Evolutionary conservation across 2,113 vertebrate genomes (phyloP).

Genomic region (Brachyhypopomus occidentalis): DNA sequence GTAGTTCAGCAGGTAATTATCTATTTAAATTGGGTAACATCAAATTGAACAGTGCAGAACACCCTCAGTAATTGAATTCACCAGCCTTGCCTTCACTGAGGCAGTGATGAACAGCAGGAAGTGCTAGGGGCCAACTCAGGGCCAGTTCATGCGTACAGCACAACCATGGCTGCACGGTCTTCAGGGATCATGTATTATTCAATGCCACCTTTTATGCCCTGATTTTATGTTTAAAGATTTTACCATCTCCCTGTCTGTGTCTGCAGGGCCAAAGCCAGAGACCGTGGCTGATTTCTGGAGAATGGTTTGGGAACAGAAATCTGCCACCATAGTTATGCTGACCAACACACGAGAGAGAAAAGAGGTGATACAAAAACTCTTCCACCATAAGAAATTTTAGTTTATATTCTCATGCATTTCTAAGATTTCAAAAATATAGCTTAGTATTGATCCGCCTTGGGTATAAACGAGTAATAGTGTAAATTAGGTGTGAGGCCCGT

Average conservation of each 20-base stretch:
- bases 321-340: conserved; percentile 90
- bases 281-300: conserved; percentile 94
- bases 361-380: conserved; percentile 74
- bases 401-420: neutral
- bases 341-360: conserved; percentile 96
- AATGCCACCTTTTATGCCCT: neutral
- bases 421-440: neutral
- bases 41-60: too few relatives aligned
- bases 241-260: neutral
- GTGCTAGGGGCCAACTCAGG: neutral
- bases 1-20: neutral
- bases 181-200: neutral
- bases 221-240: neutral
- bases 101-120: neutral
- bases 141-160: neutral
- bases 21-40: too few relatives aligned
- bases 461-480: too few relatives aligned
- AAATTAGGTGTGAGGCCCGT: too few relatives aligned
- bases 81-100: neutral
- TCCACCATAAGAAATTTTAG: neutral
- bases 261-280: conserved; percentile 92
- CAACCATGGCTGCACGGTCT: too few relatives aligned
- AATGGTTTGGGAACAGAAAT: conserved; percentile 98
- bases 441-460: too few relatives aligned
- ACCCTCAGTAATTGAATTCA: neutral